Evolutionary conservation across 2,888 invertebrate genomes (phyloP).

Genomic region (Uropetala carovei): DNA sequence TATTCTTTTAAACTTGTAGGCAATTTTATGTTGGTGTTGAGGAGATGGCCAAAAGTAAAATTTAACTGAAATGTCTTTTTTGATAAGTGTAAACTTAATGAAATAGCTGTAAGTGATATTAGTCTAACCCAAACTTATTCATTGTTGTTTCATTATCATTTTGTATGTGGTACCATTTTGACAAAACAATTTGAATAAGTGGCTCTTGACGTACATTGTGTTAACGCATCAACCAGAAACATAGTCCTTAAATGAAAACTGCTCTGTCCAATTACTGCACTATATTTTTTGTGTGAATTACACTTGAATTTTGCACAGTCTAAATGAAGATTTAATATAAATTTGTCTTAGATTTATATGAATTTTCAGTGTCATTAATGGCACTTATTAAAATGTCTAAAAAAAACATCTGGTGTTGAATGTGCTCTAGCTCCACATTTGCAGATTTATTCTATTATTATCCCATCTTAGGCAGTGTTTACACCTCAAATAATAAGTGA

Average conservation of each 20-base stretch:
- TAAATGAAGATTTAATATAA: conserved; percentile 64
- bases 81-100: conserved; percentile 45
- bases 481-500: conserved; percentile 46
- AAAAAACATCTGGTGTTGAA: conserved; percentile 57
- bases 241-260: conserved; percentile 63
- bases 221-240: conserved; percentile 60
- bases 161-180: conserved; percentile 63
- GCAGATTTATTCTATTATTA: conserved; percentile 58
- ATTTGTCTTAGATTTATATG: conserved; percentile 64
- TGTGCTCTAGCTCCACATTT: conserved; percentile 61
- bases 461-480: conserved; percentile 62
- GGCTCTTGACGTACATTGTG: conserved; percentile 64
- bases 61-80: conserved; percentile 44
- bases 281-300: conserved; percentile 63
- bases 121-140: conserved; percentile 30
- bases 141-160: conserved; percentile 60
- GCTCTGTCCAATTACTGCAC: conserved; percentile 64
- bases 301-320: conserved; percentile 64
- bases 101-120: conserved; percentile 49
- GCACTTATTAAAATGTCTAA: conserved; percentile 61
- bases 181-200: conserved; percentile 59
- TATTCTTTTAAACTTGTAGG: conserved; percentile 59
- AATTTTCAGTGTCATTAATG: conserved; percentile 46
- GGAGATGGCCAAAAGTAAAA: conserved; percentile 35
- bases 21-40: conserved; percentile 50